Conservation (phyloP, 2,113 vertebrate genomes). For the Myanophis thanlyinensis region DNA sequence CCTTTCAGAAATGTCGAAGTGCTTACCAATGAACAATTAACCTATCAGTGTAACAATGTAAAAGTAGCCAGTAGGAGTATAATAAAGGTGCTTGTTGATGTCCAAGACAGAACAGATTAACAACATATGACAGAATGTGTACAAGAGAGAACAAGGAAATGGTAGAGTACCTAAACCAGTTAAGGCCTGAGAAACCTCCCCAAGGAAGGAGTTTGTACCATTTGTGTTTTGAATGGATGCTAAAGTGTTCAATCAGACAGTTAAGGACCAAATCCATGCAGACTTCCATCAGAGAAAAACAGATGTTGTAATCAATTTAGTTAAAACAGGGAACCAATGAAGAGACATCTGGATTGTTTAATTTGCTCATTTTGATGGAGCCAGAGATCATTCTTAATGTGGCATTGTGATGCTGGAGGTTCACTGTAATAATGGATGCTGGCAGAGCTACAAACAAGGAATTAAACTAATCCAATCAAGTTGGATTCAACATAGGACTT, state of each 20-base stretch:
- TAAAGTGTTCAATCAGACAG: constrained; percentile 44
- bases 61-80: not conserved
- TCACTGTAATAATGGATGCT: constrained; percentile 54
- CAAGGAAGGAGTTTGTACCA: not conserved
- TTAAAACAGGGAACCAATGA: constrained; percentile 45
- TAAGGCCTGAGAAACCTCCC: not conserved
- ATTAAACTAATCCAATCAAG: constrained; percentile 61
- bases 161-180: not conserved
- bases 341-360: constrained; percentile 46
- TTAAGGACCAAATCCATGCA: constrained; percentile 47
- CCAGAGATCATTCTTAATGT: constrained; percentile 42
- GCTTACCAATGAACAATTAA: not conserved
- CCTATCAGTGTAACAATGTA: no score
- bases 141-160: not conserved
- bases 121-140: not conserved
- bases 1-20: not conserved
- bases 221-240: not conserved
- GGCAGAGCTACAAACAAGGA: constrained; percentile 62
- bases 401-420: constrained; percentile 41
- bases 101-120: not conserved
- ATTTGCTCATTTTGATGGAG: constrained; percentile 41
- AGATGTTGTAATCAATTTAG: constrained; percentile 54
- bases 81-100: not conserved
- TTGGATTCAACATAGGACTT: constrained; percentile 28
- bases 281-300: constrained; percentile 56